phyloP scores from a whole-genome alignment of 2,797 vertebrate genomes.

The Mycteria americana region DNA sequence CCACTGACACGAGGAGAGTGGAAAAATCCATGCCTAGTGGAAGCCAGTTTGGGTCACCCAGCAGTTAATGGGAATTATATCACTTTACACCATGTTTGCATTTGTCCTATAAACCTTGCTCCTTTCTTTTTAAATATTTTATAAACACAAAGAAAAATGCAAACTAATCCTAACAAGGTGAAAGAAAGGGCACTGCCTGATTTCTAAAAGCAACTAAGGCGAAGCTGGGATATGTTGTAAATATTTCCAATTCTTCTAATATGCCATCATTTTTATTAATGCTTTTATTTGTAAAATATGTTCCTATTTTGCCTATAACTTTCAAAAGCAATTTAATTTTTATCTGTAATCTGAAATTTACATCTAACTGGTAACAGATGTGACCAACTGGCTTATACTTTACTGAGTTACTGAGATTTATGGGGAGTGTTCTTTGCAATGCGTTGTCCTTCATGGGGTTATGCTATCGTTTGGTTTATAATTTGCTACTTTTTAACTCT shows the following conservation, averaged over 20 bases:
- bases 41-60: constrained; percentile 22
- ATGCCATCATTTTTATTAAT: constrained; percentile 65
- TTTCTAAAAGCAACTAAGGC: constrained; percentile 46
- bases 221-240: constrained; percentile 53
- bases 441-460: constrained; percentile 64
- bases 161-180: constrained; percentile 73
- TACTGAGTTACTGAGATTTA: constrained; percentile 67
- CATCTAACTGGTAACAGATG: constrained; percentile 75
- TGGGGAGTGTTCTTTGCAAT: constrained; percentile 51
- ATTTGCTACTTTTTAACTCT: constrained; percentile 69
- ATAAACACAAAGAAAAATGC: constrained; percentile 70
- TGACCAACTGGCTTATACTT: constrained; percentile 70
- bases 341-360: constrained; percentile 76
- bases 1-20: constrained; percentile 10
- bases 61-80: constrained; percentile 53
- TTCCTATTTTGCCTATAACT: constrained; percentile 65
- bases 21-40: constrained; percentile 50
- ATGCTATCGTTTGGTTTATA: constrained; percentile 65
- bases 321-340: constrained; percentile 72
- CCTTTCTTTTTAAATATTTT: constrained; percentile 56
- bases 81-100: constrained; percentile 52
- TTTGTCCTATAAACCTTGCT: constrained; percentile 58
- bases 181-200: constrained; percentile 47
- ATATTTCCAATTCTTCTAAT: constrained; percentile 71
- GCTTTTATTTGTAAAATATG: constrained; percentile 64